Percentiles rank a stretch among this genome's conserved stretches.
These are phyloP conservation scores for Crotalus horridus DNA, from an alignment of 2,113 vertebrate genomes.

Conservation along the genomic window DNA sequence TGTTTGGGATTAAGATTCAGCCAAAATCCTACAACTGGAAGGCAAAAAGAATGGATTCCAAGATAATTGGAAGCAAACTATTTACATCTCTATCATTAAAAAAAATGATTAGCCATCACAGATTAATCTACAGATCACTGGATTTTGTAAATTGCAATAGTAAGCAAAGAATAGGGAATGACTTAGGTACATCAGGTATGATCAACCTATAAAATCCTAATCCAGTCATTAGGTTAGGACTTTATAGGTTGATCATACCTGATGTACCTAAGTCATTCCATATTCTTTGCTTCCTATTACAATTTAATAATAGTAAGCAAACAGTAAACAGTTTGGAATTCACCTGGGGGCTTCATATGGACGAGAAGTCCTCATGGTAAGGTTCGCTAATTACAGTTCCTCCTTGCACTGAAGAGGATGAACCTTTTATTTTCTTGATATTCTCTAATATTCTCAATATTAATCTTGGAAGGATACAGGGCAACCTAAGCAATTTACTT, in stretches of 20 bases:
- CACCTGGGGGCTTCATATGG: not conserved
- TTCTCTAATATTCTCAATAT: not conserved
- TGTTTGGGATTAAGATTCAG: not conserved
- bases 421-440: not conserved
- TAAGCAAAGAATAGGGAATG: not conserved
- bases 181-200: not conserved
- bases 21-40: not conserved
- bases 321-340: not conserved
- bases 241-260: not conserved
- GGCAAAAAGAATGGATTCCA: not conserved
- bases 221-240: not conserved
- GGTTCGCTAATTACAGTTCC: not conserved
- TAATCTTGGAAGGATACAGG: not conserved
- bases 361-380: not conserved
- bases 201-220: not conserved
- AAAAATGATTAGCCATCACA: not conserved
- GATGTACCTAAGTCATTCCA: not conserved
- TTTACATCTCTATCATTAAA: not conserved
- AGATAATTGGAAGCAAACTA: not conserved
- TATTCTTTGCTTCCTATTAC: not conserved
- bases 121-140: not conserved
- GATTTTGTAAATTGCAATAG: not conserved
- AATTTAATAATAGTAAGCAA: not conserved
- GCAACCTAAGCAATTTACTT: not conserved
- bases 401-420: not conserved